phyloP scores from a whole-genome alignment of 2,113 vertebrate genomes.

The Neomonachus schauinslandi region DNA sequence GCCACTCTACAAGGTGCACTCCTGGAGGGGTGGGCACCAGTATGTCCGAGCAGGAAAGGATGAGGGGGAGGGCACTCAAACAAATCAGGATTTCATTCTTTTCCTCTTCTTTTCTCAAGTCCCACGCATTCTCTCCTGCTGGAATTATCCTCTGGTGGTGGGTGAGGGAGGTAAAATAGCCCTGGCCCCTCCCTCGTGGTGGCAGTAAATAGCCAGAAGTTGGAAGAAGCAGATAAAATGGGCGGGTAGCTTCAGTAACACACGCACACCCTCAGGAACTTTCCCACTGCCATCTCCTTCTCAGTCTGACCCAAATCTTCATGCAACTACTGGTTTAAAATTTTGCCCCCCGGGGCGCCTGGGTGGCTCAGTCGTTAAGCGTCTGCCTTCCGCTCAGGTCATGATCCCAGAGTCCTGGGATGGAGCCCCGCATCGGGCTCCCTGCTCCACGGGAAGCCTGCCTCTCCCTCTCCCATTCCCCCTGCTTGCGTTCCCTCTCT shows the following conservation, averaged over 20 bases:
- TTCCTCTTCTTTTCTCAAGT: neutral
- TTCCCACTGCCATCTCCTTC: neutral
- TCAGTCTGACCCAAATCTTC: constrained; percentile 18
- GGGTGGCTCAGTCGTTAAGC: too few species aligned
- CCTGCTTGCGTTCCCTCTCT: too few species aligned
- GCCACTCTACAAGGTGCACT: neutral
- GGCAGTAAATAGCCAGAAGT: neutral
- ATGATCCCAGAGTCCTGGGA: too few species aligned
- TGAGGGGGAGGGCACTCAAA: neutral
- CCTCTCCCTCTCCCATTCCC: too few species aligned
- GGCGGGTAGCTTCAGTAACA: neutral
- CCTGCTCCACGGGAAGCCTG: too few species aligned
- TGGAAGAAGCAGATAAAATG: neutral
- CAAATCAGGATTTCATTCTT: neutral
- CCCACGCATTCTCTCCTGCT: neutral
- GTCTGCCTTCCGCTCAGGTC: too few species aligned
- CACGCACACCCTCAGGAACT: neutral
- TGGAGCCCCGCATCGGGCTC: too few species aligned
- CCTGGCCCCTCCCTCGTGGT: neutral
- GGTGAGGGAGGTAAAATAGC: constrained; percentile 30
- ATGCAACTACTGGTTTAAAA: neutral
- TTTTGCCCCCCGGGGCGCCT: neutral
- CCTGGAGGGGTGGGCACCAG: neutral
- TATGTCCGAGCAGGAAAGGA: neutral
- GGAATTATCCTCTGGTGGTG: neutral